phyloP scores from a whole-genome alignment of 1,140 invertebrate genomes.

The Drosophila ananassae region DNA sequence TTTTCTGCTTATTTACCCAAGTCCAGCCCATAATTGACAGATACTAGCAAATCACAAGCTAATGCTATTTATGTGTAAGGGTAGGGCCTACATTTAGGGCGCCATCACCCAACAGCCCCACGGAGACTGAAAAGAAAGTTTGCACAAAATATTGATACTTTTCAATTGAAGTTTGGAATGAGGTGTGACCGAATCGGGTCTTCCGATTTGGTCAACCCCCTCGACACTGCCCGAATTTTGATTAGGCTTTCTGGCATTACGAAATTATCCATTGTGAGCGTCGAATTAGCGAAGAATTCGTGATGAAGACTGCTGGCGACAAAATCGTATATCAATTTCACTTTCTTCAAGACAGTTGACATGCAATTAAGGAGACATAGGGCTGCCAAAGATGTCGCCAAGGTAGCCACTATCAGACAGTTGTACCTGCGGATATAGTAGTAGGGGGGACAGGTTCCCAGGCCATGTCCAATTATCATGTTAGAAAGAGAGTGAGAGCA shows the following conservation, averaged over 20 bases:
- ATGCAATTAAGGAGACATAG: constrained; percentile 71
- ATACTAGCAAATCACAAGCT: constrained; percentile 60
- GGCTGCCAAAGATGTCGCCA: constrained; percentile 55
- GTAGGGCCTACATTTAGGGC: constrained; percentile 10
- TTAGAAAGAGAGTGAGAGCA: constrained; percentile 72
- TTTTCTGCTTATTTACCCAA: constrained; percentile 59
- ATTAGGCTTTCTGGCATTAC: constrained; percentile 31
- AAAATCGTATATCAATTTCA: constrained; percentile 66
- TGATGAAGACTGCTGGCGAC: constrained; percentile 14
- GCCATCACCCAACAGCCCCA: neutral
- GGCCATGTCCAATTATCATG: constrained; percentile 78
- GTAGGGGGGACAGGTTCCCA: constrained; percentile 32
- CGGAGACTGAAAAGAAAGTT: constrained; percentile 68
- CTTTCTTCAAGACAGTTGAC: constrained; percentile 48
- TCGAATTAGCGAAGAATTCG: constrained; percentile 47
- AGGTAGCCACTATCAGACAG: constrained; percentile 31
- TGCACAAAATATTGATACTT: constrained; percentile 40
- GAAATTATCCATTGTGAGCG: constrained; percentile 30
- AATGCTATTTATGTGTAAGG: constrained; percentile 60
- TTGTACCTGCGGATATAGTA: neutral
- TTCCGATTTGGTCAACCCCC: constrained; percentile 37
- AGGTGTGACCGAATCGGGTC: constrained; percentile 28
- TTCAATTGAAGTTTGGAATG: constrained; percentile 30
- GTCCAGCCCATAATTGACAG: constrained; percentile 26
- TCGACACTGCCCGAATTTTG: constrained; percentile 42